Conservation (phyloP, 2,888 invertebrate genomes). For the Cheilosia vernalis region DNA sequence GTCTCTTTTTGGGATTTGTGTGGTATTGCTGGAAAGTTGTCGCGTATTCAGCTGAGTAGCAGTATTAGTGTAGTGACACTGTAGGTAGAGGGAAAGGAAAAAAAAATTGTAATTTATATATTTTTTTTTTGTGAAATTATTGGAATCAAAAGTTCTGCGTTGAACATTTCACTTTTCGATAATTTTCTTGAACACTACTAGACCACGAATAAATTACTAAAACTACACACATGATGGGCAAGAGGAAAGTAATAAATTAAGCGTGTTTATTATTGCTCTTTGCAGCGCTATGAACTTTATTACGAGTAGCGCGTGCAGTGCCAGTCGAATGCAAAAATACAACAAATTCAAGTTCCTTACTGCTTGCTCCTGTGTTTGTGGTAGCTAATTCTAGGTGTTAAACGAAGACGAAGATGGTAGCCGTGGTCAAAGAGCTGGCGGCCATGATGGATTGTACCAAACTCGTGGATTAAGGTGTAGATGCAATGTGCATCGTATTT, state of each 20-base stretch:
- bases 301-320: constrained; percentile 36
- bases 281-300: not conserved
- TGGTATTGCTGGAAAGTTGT: constrained; percentile 10
- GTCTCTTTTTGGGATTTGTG: constrained; percentile 15
- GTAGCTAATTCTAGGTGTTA: constrained; percentile 15
- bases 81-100: not conserved
- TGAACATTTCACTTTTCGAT: constrained; percentile 3
- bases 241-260: not conserved
- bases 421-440: too few relatives aligned
- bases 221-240: not conserved
- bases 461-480: not conserved
- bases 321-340: constrained; percentile 43
- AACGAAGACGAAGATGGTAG: constrained; percentile 23
- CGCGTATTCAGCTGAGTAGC: constrained; percentile 18
- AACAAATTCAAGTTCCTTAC: constrained; percentile 11
- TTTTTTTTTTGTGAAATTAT: constrained; percentile 6
- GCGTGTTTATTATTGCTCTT: constrained; percentile 15
- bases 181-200: not conserved
- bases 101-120: constrained; percentile 9
- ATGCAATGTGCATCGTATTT: not conserved
- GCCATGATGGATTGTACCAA: constrained; percentile 14
- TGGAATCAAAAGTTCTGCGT: constrained; percentile 8
- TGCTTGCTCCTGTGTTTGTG: not conserved
- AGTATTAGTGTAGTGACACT: constrained; percentile 8
- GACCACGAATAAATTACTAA: not conserved